Evolutionary conservation across 2,797 vertebrate species (phyloP), one percentile per base, ranked within the genome.

Genomic region (Sparus aurata): DNA sequence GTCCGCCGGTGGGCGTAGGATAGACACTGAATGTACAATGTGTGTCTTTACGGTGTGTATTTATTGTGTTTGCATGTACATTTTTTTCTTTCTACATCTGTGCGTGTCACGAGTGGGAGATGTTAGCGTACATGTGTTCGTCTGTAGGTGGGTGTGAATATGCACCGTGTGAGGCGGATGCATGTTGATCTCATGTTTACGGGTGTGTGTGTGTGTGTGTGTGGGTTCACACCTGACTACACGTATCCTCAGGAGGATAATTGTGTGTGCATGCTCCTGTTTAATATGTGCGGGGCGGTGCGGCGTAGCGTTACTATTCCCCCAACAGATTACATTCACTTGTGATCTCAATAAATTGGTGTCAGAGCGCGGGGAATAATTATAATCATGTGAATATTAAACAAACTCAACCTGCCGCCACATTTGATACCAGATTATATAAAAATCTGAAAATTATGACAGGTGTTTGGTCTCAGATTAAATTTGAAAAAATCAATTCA

Each of bases 271-370:
- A 2, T 47, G 75, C 58, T 75, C 57, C 57, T 75, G 77, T 87
- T 87, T 86, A 87, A 87, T 85, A 69, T 84, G 75, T 68, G 64
- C 38, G 17, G 67, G 8, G 43, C 22, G 62, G 83, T 73, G 75
- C 43, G 64, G 38, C 64, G 69, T 52, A 65, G 76, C 41, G 23
- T 77, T 84, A 76, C 49, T 82, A 87, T 85, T 86, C 85, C 89
- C 92, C 71, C 77, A 91, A 89, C 89, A 92, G 91, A 93, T 90
- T 89, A 92, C 70, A 79, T 85, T 91, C 85, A 83, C 80, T 85
- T 88, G 80, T 89, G 86, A 90, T 88, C 84, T 80, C 81, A 83
- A 88, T 88, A 89, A 89, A 92, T 85, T 87, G 80, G 85, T 85
- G 84, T 90, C 86, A 89, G 77, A 87, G 89, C 67, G 77, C 84